Percentiles rank a stretch among this genome's conserved stretches.
phyloP scores from a whole-genome alignment of 2,113 vertebrate species.

The Rynchops niger region DNA sequence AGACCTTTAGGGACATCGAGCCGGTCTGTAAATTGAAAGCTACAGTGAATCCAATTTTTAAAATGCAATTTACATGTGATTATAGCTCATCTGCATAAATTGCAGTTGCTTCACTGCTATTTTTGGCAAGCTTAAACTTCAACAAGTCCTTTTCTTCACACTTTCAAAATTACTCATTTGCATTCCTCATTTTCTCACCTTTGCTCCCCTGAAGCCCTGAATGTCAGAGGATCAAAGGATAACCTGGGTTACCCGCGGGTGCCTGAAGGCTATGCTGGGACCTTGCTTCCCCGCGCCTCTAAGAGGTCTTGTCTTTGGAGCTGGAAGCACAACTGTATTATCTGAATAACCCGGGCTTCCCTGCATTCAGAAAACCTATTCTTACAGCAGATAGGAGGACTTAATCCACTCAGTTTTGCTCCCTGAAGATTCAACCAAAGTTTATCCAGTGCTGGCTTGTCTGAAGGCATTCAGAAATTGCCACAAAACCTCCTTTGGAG shows the following conservation, averaged over 20 bases:
- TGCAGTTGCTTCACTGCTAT: background rate
- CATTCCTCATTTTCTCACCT: slow-evolving; percentile 45
- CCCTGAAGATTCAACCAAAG: slow-evolving; percentile 41
- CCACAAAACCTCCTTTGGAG: slow-evolving; percentile 62
- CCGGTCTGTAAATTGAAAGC: background rate
- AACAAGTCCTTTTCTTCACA: background rate
- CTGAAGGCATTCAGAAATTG: slow-evolving; percentile 57
- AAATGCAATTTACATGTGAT: background rate
- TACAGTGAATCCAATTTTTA: background rate
- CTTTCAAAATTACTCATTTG: background rate
- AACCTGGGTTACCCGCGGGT: background rate
- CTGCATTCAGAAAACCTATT: slow-evolving; percentile 41
- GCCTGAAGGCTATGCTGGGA: background rate
- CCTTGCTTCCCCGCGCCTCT: background rate
- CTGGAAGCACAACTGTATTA: background rate
- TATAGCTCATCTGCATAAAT: slow-evolving; percentile 19
- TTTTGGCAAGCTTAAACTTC: background rate
- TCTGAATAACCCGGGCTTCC: background rate
- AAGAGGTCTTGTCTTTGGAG: background rate
- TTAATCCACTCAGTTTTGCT: slow-evolving; percentile 62
- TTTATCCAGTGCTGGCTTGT: slow-evolving; percentile 39
- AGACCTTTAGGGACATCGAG: background rate
- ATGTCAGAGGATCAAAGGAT: slow-evolving; percentile 30
- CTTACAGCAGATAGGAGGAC: background rate
- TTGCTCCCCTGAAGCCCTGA: background rate